Conservation (phyloP, 2,113 vertebrate genomes). For the Dendrocopos noguchii region DNA sequence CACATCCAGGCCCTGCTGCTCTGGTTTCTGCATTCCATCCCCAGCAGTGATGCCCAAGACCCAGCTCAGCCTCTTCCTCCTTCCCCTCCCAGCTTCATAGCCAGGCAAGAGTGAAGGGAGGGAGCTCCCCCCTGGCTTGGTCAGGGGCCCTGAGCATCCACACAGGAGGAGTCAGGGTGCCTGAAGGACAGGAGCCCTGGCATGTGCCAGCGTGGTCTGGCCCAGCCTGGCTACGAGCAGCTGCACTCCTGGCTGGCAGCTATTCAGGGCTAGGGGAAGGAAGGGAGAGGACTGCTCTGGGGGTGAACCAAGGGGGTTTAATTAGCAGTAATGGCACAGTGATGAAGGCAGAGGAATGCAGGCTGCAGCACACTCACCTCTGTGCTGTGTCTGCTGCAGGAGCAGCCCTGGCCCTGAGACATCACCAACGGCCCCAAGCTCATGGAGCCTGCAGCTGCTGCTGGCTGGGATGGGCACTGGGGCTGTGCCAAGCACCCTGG, state of each 20-base stretch:
- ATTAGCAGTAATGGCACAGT: neutral
- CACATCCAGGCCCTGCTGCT: neutral
- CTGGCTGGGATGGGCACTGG: neutral
- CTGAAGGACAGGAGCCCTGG: neutral
- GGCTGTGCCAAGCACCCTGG: neutral
- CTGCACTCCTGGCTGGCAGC: neutral
- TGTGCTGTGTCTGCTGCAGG: neutral
- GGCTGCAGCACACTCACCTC: neutral
- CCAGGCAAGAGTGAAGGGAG: neutral
- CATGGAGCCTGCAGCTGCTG: neutral
- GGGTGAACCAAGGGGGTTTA: neutral
- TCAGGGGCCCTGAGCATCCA: neutral
- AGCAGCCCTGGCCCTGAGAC: accelerated
- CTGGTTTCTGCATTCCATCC: accelerated
- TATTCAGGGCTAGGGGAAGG: neutral
- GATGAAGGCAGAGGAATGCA: neutral
- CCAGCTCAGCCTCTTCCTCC: neutral
- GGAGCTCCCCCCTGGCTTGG: neutral
- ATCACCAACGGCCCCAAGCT: neutral
- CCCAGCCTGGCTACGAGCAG: neutral
- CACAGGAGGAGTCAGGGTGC: neutral
- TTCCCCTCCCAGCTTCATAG: neutral
- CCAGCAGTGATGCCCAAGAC: neutral
- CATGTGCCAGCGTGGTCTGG: neutral
- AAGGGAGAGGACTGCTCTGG: neutral